Evolutionary conservation across 2,797 vertebrate genomes (phyloP).

Genomic region (Miichthys miiuy): DNA sequence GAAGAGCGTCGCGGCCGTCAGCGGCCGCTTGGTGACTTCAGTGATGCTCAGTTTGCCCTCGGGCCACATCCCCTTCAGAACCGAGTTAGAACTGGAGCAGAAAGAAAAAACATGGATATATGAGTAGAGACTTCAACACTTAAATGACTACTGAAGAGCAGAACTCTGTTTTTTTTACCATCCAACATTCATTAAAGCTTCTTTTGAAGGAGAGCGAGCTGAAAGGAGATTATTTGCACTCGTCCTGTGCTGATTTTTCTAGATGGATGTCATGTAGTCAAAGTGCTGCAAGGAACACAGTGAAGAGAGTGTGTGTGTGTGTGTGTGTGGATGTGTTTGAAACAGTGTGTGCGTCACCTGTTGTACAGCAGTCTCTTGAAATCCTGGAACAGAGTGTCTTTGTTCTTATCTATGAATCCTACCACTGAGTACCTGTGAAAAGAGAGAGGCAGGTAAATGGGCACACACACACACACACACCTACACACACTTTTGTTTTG

Average conservation of each 20-base stretch:
- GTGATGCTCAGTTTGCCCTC: constrained; percentile 98
- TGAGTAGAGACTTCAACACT: background rate
- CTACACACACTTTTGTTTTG: constrained; percentile 5
- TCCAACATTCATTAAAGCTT: background rate
- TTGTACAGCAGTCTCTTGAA: constrained; percentile 99
- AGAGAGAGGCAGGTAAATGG: constrained; percentile 19
- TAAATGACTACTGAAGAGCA: background rate
- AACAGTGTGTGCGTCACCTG: constrained; percentile 86
- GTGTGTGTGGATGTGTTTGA: constrained; percentile 9
- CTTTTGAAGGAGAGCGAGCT: constrained; percentile 14
- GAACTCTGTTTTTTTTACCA: background rate
- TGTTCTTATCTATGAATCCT: constrained; percentile 99
- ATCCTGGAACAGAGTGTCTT: constrained; percentile 99
- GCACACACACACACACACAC: constrained; percentile 15
- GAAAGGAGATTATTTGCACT: constrained; percentile 34
- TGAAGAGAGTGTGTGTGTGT: constrained; percentile 32
- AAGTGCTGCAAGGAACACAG: constrained; percentile 25
- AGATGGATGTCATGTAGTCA: constrained; percentile 43
- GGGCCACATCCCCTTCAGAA: constrained; percentile 97
- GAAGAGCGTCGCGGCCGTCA: constrained; percentile 95
- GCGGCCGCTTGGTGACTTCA: constrained; percentile 96
- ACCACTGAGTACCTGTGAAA: constrained; percentile 92
- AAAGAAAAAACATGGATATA: background rate
- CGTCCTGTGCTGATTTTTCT: constrained; percentile 2
- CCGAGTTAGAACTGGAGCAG: constrained; percentile 90